Evolutionary conservation across 2,888 invertebrate species (phyloP), one percentile per base, ranked within the genome.

Genomic region (Petrolisthes manimaculis): DNA sequence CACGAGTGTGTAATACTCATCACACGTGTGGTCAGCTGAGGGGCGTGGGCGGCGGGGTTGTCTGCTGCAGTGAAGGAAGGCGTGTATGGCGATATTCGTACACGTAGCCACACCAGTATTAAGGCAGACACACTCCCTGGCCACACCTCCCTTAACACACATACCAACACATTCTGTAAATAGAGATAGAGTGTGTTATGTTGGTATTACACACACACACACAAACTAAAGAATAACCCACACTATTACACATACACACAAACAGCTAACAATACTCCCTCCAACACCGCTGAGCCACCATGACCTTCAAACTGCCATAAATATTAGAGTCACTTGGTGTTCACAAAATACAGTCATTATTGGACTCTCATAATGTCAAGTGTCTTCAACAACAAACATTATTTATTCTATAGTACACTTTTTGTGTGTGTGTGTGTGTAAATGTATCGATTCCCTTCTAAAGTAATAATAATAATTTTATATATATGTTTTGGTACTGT

Each of bases 1-100:
- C 98, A 98, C 92, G 99, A 95, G 93, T 97, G 97, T 91, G 96
- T 94, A 93, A 98, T 98, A 85, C 98, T 99, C 92, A 98, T 95
- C 88, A 96, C 94, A 91, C 99, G 95, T 71, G 97, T 97, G 92
- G 97, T 93, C 82, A 96, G 93, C 85, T 96, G 96, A 78, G 96
- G 95, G 92, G 96, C 96, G 92, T 97, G 95, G 21, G 98, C 96
- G 61, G 98, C 96, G 0, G 99, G 99, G 94, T 99, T 99, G 94
- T 99, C 99, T 4, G 98, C 97, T 75, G 96, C 96, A 78, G 98
- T 97, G 93, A 99, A 99, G 91, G 96, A 95, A 5, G 96, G 96
- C 37, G 83, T 84, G 78, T 89, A 78, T 0, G 87, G 82, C 91
- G 92, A 92, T 90, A 97, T 94, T 92, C 96, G 95, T 90, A 98